Evolutionary conservation across 2,113 vertebrate species (phyloP), one percentile per base, ranked within the genome.

Genomic region (Syngnathus floridae): DNA sequence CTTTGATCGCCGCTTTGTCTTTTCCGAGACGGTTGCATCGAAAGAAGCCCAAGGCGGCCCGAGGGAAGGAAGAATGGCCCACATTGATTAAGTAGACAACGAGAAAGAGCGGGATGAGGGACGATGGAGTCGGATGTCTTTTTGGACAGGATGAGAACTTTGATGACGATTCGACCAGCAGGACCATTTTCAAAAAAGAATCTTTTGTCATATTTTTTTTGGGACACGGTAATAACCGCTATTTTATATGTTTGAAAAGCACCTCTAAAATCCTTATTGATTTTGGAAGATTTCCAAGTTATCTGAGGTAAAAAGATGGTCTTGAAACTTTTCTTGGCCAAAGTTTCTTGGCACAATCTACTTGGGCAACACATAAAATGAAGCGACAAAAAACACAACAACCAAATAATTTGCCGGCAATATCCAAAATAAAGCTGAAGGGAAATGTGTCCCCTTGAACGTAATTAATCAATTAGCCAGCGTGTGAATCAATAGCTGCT

Each of bases 401-500:
- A 9, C 10, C 22, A 52, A 14, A 19, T 1, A 12, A 62, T 17
- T 4, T 17, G 51, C 55, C 58, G 16, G 60, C 68, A n/a, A 43
- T 37, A 35, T 36, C 40, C 48, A 59, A 75, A 22, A n/a, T n/a
- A 62, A 66, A 52, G 62, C 57, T 41, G 51, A 1, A 46, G 31
- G 45, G 67, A 62, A 74, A 72, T 66, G 51, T 41, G 58, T 40
- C 76, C 76, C 72, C 73, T 79, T 81, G 66, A 86, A 85, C 71
- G 80, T 84, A 89, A 90, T 90, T 89, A 89, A 89, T 91, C 88
- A 90, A 90, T 91, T 91, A 89, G 82, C 74, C 48, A 56, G 26
- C 58, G 14, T 74, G 72, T 10, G 55, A 81, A 88, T 91, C 88
- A 56, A 89, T 89, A 82, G 56, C 60, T 73, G 72, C 77, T 70